A percentile compares a stretch with the other conserved stretches of the same genome.
Evolutionary conservation across 30 jellyfish, hydroid and myxozoan genomes (phyloP).

Genomic region (Chrysaora quinquecirrha): DNA sequence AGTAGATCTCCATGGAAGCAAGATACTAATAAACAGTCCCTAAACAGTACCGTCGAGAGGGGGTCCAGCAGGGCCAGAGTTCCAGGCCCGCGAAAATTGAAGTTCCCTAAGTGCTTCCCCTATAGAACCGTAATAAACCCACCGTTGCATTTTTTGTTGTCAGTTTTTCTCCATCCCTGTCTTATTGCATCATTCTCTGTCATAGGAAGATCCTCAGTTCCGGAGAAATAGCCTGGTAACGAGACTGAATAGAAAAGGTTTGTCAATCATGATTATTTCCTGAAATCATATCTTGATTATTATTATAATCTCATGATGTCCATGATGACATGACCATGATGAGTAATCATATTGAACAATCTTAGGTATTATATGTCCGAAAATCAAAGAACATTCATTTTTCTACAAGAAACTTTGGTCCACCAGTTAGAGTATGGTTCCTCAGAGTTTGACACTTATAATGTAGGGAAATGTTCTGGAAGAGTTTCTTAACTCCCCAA

Average conservation of each 20-base stretch:
- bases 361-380: background rate
- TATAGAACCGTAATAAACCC: no score
- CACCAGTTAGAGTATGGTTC: background rate
- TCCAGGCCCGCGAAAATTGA: no score
- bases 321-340: background rate
- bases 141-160: conserved; percentile 50
- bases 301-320: background rate
- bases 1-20: no score
- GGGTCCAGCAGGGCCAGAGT: no score
- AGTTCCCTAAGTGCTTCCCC: no score
- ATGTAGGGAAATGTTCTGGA: background rate
- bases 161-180: conserved; percentile 52
- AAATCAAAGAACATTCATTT: background rate
- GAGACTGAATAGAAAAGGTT: conserved; percentile 17
- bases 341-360: background rate
- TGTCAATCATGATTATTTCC: background rate
- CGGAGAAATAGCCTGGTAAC: conserved; percentile 43
- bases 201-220: conserved; percentile 48
- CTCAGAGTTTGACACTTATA: background rate
- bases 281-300: background rate
- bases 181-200: conserved; percentile 39
- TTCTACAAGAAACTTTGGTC: no score
- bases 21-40: background rate
- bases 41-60: background rate
- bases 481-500: no score